A percentile compares a stretch with the other conserved stretches of the same genome.
Evolutionary conservation across 2,113 vertebrate genomes (phyloP).

Genomic region (Phrynocephalus versicolor): DNA sequence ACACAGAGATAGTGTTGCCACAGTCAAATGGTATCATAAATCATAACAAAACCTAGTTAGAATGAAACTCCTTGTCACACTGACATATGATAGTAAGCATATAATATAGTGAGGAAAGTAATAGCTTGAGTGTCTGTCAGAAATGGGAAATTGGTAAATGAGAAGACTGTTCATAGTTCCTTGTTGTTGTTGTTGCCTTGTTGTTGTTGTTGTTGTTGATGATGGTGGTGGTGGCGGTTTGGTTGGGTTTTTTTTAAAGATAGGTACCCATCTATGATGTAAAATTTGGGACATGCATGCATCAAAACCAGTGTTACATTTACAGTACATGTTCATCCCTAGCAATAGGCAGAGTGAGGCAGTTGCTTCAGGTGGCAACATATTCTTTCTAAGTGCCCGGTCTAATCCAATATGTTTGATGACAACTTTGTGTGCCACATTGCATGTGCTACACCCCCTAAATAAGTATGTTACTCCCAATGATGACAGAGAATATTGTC

Average conservation of each 20-base stretch:
- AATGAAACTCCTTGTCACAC: constrained; percentile 27
- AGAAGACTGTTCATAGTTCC: no score
- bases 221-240: no score
- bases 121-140: constrained; percentile 19
- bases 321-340: background rate
- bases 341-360: background rate
- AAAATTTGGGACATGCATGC: background rate
- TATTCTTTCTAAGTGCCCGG: background rate
- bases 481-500: no score
- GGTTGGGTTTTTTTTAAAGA: background rate
- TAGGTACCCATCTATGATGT: background rate
- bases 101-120: constrained; percentile 24
- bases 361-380: background rate
- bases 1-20: constrained; percentile 17
- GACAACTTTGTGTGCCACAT: no score
- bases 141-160: constrained; percentile 12
- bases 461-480: no score
- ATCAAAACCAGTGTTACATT: background rate
- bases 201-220: no score
- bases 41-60: constrained; percentile 45
- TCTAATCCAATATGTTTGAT: background rate
- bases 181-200: no score
- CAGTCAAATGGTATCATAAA: constrained; percentile 41
- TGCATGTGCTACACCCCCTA: background rate
- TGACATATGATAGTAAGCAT: constrained; percentile 32